Base-by-base conservation (phyloP, 2,888 invertebrate genomes). In the Pteria penguin region DNA sequence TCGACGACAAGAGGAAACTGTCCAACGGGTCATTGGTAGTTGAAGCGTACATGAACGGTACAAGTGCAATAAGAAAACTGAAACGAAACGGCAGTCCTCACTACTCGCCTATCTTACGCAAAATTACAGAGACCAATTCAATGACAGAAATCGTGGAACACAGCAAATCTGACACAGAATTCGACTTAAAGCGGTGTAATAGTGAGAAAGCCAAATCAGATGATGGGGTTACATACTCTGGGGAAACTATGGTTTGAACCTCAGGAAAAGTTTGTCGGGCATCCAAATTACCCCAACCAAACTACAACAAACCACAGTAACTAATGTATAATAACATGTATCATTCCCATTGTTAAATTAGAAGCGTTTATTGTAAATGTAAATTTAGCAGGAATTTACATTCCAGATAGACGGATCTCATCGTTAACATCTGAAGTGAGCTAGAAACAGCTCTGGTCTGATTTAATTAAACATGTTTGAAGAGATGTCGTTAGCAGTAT, bases 171-270 rank as follows among this genome's bases (percentile, higher is more conserved):
- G 81, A 83, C 31, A 85, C 86, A 2, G 83, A 84, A 58, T 76
- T 83, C 55, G 76, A 69, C 27, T 79, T 85, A 29, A 75, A 75
- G 2, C 71, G 87, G 11, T 76, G 80, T 14, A 79, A 81, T 54
- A 86, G 86, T 11, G 76, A 82, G 31, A 86, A 85, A 66, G 87
- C 87, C 1, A 83, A 84, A 57, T 87, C 88, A 5, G 89, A 89
- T 58, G 87, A 89, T 62, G 87, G 88, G 0, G 89, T 88, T 4
- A 83, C 68, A 61, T 88, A 88, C 74, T 73, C 82, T 11, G 84
- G 84, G 14, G 87, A 86, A 58, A 68, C 68, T 26, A n/a, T 57
- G 11, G 29, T 68, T 55, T 68, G 24, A 68, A 58, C 14, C 24
- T 26, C 24, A 26, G 58, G 26, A 58, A 45, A n/a, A n/a, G n/a